Conservation (phyloP, 2,888 invertebrate genomes). For the Charanyca ferruginea region DNA sequence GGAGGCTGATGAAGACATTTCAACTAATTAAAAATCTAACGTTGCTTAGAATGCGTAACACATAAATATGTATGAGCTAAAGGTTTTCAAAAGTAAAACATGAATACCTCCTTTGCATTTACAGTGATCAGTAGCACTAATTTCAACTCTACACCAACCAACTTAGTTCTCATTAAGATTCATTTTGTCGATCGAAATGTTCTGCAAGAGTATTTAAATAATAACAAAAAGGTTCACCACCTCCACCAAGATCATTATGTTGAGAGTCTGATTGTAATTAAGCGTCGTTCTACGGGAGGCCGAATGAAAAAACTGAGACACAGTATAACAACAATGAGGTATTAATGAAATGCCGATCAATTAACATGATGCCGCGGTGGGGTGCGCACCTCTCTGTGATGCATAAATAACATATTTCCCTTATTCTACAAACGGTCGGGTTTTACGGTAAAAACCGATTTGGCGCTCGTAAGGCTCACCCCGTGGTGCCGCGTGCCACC, state of each 20-base stretch:
- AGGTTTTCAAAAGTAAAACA: constrained; percentile 46
- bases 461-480: constrained; percentile 75
- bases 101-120: constrained; percentile 42
- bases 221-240: constrained; percentile 67
- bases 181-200: constrained; percentile 31
- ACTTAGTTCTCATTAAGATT: constrained; percentile 44
- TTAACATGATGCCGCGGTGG: constrained; percentile 82
- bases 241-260: constrained; percentile 59
- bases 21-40: constrained; percentile 79
- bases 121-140: constrained; percentile 28
- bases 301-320: constrained; percentile 72
- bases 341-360: constrained; percentile 85
- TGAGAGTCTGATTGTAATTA: constrained; percentile 70
- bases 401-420: constrained; percentile 85
- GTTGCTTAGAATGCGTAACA: constrained; percentile 72
- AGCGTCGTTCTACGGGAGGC: constrained; percentile 64
- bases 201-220: constrained; percentile 58
- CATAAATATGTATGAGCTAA: constrained; percentile 77
- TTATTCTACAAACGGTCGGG: constrained; percentile 79
- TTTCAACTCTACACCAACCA: constrained; percentile 52
- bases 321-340: constrained; percentile 77
- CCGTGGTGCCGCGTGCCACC: constrained; percentile 75
- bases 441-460: constrained; percentile 83
- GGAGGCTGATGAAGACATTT: constrained; percentile 81
- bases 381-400: constrained; percentile 80